phyloP scores from a whole-genome alignment of 2,888 invertebrate genomes.

The Pammene fasciana region DNA sequence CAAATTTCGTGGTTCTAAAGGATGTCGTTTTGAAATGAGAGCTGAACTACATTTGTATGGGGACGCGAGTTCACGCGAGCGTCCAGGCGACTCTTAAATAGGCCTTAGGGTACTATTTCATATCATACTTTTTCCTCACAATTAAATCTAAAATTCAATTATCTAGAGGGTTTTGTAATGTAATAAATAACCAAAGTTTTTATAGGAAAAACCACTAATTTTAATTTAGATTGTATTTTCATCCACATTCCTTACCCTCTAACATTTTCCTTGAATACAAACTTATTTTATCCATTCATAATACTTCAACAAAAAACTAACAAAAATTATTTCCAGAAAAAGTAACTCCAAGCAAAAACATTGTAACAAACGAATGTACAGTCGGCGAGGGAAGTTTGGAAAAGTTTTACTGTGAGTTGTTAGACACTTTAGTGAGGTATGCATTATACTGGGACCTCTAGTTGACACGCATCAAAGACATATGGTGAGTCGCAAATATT shows the following conservation, averaged over 20 bases:
- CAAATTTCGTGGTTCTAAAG: too few species aligned
- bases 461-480: not conserved
- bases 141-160: too few species aligned
- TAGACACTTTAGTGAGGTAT: constrained; percentile 29
- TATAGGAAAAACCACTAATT: not conserved
- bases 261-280: not conserved
- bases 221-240: not conserved
- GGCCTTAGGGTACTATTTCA: too few species aligned
- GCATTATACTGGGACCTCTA: not conserved
- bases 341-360: constrained; percentile 6
- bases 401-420: constrained; percentile 32
- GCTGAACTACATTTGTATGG: too few species aligned
- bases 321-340: constrained; percentile 3
- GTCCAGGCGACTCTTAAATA: too few species aligned
- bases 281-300: not conserved
- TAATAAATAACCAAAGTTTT: not conserved
- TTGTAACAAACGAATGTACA: constrained; percentile 21
- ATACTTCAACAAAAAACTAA: not conserved
- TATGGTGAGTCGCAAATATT: not conserved
- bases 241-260: not conserved
- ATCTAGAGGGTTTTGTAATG: not conserved
- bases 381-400: constrained; percentile 24
- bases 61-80: too few species aligned
- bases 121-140: too few species aligned
- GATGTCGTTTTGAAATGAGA: too few species aligned